Percentiles rank a stretch among this genome's conserved stretches.
Evolutionary conservation across 2,797 vertebrate species (phyloP).

Genomic region (Platalea minor): DNA sequence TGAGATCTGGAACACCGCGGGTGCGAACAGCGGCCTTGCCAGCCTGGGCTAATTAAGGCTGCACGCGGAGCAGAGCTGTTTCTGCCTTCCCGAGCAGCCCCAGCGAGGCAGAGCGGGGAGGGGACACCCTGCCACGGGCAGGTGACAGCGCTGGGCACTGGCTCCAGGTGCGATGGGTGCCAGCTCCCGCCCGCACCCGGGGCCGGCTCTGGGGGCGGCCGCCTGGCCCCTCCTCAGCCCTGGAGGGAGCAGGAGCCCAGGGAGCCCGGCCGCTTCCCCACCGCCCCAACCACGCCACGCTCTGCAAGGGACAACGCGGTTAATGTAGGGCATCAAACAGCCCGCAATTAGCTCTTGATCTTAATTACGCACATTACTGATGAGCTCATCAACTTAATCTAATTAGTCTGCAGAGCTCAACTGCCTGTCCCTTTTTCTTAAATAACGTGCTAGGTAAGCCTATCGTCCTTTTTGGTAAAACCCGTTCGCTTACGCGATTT

Average conservation of each 20-base stretch:
- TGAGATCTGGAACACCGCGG: neutral
- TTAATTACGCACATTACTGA: slow-evolving; percentile 56
- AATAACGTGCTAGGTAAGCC: neutral
- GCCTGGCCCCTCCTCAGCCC: accelerated
- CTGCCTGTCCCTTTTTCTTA: slow-evolving; percentile 52
- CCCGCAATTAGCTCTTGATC: slow-evolving; percentile 35
- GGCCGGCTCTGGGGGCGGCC: neutral
- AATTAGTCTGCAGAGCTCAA: slow-evolving; percentile 54
- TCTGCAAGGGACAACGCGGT: neutral
- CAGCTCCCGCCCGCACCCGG: neutral
- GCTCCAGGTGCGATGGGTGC: neutral
- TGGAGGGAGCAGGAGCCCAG: neutral
- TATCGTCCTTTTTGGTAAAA: neutral
- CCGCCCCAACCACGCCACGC: neutral
- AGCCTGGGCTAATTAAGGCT: neutral
- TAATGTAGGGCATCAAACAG: neutral
- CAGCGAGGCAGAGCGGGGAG: neutral
- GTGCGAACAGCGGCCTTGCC: neutral
- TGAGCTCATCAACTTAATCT: slow-evolving; percentile 56
- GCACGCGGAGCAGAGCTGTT: accelerated
- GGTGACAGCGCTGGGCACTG: neutral
- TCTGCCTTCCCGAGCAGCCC: accelerated
- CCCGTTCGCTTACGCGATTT: accelerated
- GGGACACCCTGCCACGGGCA: accelerated
- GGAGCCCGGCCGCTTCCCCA: neutral